Percentiles rank a stretch among this genome's conserved stretches.
These are phyloP conservation scores for Danio tinwini DNA, from an alignment of 2,797 vertebrate genomes.

Conservation along the genomic window DNA sequence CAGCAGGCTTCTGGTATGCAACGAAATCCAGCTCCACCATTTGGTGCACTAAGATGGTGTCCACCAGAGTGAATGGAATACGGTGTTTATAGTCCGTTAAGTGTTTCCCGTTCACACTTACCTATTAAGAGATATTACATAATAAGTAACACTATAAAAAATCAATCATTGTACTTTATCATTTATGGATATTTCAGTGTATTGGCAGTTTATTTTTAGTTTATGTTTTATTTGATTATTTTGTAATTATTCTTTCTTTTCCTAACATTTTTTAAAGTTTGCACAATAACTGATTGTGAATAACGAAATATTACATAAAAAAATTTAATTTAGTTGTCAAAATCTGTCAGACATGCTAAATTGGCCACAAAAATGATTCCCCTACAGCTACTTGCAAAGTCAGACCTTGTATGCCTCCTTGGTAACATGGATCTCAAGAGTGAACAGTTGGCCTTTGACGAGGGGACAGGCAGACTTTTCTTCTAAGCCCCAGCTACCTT, in stretches of 20 bases:
- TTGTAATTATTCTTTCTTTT: no score
- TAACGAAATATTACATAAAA: no score
- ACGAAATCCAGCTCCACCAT: slow-evolving; percentile 61
- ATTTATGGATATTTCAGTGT: no score
- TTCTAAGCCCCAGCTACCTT: slow-evolving; percentile 67
- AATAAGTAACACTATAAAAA: not conserved
- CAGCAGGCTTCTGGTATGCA: slow-evolving; percentile 65
- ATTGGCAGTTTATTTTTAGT: no score
- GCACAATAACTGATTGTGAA: no score
- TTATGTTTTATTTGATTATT: no score
- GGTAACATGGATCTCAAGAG: slow-evolving; percentile 66
- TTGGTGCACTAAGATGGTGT: slow-evolving; percentile 62
- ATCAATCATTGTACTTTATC: no score
- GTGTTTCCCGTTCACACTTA: slow-evolving; percentile 67
- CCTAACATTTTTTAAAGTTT: no score
- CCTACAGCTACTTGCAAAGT: no score
- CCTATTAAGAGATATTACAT: slow-evolving; percentile 54
- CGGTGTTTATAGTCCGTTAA: slow-evolving; percentile 71
- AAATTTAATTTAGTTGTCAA: no score
- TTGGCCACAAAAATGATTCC: no score
- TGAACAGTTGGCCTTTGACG: slow-evolving; percentile 44
- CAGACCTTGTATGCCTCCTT: slow-evolving; percentile 68
- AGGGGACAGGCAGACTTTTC: slow-evolving; percentile 59
- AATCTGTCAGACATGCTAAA: no score
- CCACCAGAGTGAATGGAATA: slow-evolving; percentile 61